phyloP scores from a whole-genome alignment of 2,113 vertebrate species.

The Corythoichthys intestinalis region DNA sequence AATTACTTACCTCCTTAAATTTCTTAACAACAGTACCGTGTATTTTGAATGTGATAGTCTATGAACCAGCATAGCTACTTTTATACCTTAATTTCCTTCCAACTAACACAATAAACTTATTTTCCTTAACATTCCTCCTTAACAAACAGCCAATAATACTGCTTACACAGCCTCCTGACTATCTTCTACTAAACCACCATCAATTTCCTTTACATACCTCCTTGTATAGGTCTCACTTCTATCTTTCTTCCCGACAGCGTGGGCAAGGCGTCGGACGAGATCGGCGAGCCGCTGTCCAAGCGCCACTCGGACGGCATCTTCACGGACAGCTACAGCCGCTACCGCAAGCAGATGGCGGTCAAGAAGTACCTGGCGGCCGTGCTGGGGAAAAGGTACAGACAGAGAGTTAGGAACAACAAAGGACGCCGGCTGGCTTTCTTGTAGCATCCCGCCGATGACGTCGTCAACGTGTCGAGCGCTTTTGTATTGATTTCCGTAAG shows the following conservation, averaged over 20 bases:
- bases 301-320: conserved; percentile 98
- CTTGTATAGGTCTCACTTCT: too few species aligned
- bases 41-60: background rate
- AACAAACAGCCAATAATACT: too few species aligned
- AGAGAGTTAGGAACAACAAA: conserved; percentile 99
- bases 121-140: background rate
- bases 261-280: conserved; percentile 77
- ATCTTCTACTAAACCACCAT: background rate
- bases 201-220: background rate
- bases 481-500: conserved; percentile 93
- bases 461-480: conserved; percentile 62
- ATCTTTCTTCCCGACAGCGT: conserved; percentile 57
- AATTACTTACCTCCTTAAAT: background rate
- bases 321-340: conserved; percentile 99
- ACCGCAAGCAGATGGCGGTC: conserved; percentile 99
- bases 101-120: background rate
- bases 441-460: conserved; percentile 78
- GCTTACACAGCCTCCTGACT: too few species aligned
- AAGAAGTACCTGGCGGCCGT: conserved; percentile 99
- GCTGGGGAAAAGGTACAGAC: conserved; percentile 99
- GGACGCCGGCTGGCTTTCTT: conserved; percentile 95
- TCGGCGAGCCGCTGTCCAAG: conserved; percentile 88
- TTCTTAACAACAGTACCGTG: background rate
- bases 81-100: background rate
- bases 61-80: background rate